Conservation (phyloP, 2,797 vertebrate genomes). For the Alosa sapidissima region DNA sequence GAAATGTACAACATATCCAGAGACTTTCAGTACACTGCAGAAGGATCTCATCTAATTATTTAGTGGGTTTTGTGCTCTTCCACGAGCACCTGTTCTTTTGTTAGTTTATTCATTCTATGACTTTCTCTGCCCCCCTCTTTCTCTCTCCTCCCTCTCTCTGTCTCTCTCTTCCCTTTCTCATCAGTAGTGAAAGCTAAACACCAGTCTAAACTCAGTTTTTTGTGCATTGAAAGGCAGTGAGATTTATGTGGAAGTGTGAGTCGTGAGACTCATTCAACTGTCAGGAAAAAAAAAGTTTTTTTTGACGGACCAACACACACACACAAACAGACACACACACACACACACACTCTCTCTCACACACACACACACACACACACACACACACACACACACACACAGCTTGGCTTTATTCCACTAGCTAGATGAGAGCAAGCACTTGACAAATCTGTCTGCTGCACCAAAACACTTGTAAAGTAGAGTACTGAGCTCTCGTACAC, state of each 20-base stretch:
- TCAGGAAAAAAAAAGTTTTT: neutral
- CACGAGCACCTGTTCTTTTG: too few species aligned
- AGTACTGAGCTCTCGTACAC: neutral
- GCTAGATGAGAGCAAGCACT: neutral
- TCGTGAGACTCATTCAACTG: neutral
- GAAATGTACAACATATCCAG: too few species aligned
- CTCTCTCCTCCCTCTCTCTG: neutral
- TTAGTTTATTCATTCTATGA: neutral
- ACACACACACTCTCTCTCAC: too few species aligned
- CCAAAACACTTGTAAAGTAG: neutral
- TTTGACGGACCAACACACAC: neutral
- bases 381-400: neutral
- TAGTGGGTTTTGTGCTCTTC: neutral
- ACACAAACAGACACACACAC: too few species aligned
- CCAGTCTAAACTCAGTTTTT: neutral
- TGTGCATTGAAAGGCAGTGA: neutral
- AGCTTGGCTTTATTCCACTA: neutral
- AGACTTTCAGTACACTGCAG: neutral
- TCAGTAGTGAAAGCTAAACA: neutral
- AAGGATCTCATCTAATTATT: neutral
- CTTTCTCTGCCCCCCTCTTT: neutral
- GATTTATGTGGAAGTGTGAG: neutral
- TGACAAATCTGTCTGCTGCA: conserved; percentile 3
- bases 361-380: neutral
- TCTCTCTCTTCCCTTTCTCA: neutral